Evolutionary conservation across 2,888 invertebrate species (phyloP).

Genomic region (Rhingia rostrata): DNA sequence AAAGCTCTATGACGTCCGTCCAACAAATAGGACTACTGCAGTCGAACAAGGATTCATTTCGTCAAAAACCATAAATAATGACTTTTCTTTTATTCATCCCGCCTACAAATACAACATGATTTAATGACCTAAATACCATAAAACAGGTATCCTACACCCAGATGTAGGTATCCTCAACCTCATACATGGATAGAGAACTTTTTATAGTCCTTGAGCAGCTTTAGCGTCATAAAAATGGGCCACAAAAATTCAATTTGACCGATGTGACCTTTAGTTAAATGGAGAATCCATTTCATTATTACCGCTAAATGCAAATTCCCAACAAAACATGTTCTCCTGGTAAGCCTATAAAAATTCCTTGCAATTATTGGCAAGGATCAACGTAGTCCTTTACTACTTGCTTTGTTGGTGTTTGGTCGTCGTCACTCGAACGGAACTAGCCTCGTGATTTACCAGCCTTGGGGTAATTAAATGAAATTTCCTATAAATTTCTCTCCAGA

Average conservation of each 20-base stretch:
- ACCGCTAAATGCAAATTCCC: conserved; percentile 73
- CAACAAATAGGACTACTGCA: conserved; percentile 4
- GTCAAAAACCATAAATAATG: conserved; percentile 43
- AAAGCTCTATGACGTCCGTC: not conserved
- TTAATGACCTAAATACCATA: conserved; percentile 61
- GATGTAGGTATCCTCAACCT: not conserved
- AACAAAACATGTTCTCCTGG: conserved; percentile 10
- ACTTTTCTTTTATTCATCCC: conserved; percentile 47
- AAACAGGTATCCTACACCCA: conserved; percentile 50
- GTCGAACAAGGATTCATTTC: conserved; percentile 45
- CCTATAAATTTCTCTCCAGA: conserved; percentile 58
- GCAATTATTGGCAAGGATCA: conserved; percentile 44
- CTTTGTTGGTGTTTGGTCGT: not conserved
- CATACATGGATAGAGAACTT: conserved; percentile 44
- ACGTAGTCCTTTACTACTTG: conserved; percentile 37
- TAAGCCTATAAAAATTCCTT: conserved; percentile 54
- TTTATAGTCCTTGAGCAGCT: conserved; percentile 49
- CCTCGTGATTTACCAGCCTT: conserved; percentile 57
- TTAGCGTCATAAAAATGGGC: conserved; percentile 60
- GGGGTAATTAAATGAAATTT: conserved; percentile 71
- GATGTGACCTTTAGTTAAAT: conserved; percentile 56
- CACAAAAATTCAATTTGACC: conserved; percentile 71
- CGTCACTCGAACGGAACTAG: conserved; percentile 60
- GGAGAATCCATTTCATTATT: conserved; percentile 60
- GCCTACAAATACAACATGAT: conserved; percentile 58